Conservation (phyloP, 2,888 invertebrate species). For the Amphipyra berbera region DNA sequence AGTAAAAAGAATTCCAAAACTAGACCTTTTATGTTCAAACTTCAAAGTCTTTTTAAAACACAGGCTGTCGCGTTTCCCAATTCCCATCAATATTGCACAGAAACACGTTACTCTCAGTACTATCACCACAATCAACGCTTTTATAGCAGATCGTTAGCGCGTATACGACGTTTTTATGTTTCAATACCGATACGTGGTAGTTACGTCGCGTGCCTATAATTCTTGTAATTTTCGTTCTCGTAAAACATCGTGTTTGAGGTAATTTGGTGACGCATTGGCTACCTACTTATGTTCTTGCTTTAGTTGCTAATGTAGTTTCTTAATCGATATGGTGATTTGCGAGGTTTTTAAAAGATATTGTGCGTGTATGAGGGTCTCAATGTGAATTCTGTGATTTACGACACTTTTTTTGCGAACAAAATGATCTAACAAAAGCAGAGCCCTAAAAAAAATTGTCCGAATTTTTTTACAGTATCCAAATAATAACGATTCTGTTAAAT, state of each 20-base stretch:
- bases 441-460: too few species aligned
- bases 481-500: too few species aligned
- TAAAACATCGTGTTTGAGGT: conserved; percentile 18
- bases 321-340: background rate
- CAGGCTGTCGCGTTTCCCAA: background rate
- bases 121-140: conserved; percentile 47
- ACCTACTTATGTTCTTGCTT: background rate
- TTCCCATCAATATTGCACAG: conserved; percentile 14
- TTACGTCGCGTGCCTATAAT: conserved; percentile 12
- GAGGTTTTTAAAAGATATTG: background rate
- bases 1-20: too few species aligned
- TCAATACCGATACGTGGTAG: conserved; percentile 17
- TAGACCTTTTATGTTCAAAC: too few species aligned
- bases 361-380: background rate
- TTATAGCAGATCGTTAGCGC: conserved; percentile 44
- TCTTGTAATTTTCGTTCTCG: conserved; percentile 20
- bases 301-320: conserved; percentile 2
- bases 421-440: too few species aligned
- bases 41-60: too few species aligned
- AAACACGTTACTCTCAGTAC: conserved; percentile 28
- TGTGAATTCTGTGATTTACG: background rate
- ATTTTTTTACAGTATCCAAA: too few species aligned
- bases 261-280: conserved; percentile 20
- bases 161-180: conserved; percentile 46
- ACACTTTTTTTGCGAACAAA: too few species aligned